Evolutionary conservation across 2,113 vertebrate species (phyloP).

Genomic region (Tetraodon nigroviridis): DNA sequence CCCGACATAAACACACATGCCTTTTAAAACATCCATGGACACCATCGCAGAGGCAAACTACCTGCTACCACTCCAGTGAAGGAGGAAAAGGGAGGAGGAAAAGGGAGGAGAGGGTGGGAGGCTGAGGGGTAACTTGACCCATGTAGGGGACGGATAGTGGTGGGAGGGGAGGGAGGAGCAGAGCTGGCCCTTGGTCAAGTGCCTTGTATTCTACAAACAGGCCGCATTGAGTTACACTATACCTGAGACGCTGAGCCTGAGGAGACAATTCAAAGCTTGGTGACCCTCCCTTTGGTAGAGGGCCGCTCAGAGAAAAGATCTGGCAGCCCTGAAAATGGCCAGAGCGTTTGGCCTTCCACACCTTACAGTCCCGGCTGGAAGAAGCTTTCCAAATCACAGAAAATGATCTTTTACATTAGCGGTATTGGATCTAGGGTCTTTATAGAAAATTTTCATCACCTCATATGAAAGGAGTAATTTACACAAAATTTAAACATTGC

Average conservation of each 20-base stretch:
- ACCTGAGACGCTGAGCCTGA: constrained; percentile 73
- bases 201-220: constrained; percentile 86
- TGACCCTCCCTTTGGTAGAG: constrained; percentile 56
- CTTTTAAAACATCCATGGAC: constrained; percentile 43
- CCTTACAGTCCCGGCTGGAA: constrained; percentile 14
- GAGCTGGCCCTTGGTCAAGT: constrained; percentile 90
- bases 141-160: constrained; percentile 49
- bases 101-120: constrained; percentile 11
- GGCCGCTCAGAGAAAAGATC: too few relatives aligned
- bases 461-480: too few relatives aligned
- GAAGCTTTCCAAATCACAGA: constrained; percentile 26
- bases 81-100: constrained; percentile 16
- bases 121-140: constrained; percentile 60
- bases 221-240: constrained; percentile 81
- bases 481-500: too few relatives aligned
- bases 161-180: constrained; percentile 79
- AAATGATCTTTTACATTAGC: too few relatives aligned
- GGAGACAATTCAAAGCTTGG: constrained; percentile 71
- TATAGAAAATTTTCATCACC: too few relatives aligned
- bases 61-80: constrained; percentile 40
- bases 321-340: constrained; percentile 20
- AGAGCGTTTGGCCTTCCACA: too few relatives aligned
- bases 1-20: constrained; percentile 40
- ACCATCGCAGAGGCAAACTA: constrained; percentile 26
- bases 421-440: too few relatives aligned